Percentiles rank a stretch among this genome's conserved stretches.
These are phyloP conservation scores for Orthosia cruda DNA, from an alignment of 2,888 invertebrate species.

Conservation along the genomic window DNA sequence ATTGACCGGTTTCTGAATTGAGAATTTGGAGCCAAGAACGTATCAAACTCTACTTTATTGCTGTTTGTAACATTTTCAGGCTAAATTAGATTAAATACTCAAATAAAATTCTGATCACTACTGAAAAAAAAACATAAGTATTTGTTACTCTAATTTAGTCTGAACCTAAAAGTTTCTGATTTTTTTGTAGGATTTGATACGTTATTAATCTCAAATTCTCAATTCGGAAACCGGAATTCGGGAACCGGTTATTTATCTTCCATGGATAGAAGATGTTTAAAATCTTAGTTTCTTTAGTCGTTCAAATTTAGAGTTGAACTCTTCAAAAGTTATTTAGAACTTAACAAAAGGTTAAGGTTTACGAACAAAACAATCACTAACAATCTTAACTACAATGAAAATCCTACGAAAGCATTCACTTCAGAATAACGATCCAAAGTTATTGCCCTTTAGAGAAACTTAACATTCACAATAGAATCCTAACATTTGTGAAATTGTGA, in stretches of 20 bases:
- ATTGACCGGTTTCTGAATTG: not conserved
- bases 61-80: too few relatives aligned
- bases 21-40: too few relatives aligned
- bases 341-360: not conserved
- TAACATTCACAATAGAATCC: constrained; percentile 18
- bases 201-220: too few relatives aligned
- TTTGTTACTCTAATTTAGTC: too few relatives aligned
- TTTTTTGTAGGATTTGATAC: too few relatives aligned
- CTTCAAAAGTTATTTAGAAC: not conserved
- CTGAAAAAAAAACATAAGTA: too few relatives aligned
- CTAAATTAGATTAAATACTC: too few relatives aligned
- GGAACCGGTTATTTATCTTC: not conserved
- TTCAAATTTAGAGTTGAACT: not conserved
- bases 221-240: too few relatives aligned
- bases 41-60: too few relatives aligned
- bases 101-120: too few relatives aligned
- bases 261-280: not conserved
- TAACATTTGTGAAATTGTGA: constrained; percentile 41
- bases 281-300: not conserved
- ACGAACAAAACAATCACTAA: not conserved
- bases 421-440: not conserved
- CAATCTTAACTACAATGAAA: not conserved
- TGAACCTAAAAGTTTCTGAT: too few relatives aligned
- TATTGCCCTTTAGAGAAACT: constrained; percentile 2
- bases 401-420: not conserved